Percentiles rank a stretch among this genome's conserved stretches.
These are phyloP conservation scores for Cirrhinus mrigala DNA, from an alignment of 2,797 vertebrate species.

Conservation along the genomic window DNA sequence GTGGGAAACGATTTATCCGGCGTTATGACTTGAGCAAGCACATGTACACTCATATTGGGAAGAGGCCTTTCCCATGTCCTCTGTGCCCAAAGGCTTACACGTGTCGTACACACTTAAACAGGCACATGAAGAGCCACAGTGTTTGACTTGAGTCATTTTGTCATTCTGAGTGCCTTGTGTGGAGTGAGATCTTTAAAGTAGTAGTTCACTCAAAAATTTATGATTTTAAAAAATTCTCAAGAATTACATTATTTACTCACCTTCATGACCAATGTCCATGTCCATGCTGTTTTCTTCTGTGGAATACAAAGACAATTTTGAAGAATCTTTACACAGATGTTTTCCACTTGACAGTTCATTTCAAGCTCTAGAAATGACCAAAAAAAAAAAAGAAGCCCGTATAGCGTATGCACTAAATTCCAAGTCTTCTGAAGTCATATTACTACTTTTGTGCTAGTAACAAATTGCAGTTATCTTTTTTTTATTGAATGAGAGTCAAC, in stretches of 20 bases:
- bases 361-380: not conserved
- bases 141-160: constrained; percentile 9
- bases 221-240: too few relatives aligned
- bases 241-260: constrained; percentile 3
- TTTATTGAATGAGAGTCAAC: not conserved
- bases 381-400: too few relatives aligned
- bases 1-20: constrained; percentile 75
- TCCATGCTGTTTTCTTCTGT: not conserved
- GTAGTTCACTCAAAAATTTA: not conserved
- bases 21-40: constrained; percentile 80
- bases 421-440: not conserved
- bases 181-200: not conserved
- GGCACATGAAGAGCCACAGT: constrained; percentile 75
- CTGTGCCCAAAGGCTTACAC: constrained; percentile 79
- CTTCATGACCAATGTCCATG: not conserved
- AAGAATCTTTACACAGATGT: not conserved
- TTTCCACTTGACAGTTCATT: not conserved
- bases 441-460: too few relatives aligned
- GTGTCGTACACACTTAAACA: constrained; percentile 75
- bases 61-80: constrained; percentile 70
- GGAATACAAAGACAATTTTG: not conserved
- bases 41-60: constrained; percentile 75
- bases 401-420: not conserved
- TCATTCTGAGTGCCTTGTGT: constrained; percentile 32
- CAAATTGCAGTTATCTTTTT: not conserved